Percentiles rank a stretch among this genome's conserved stretches.
Conservation (phyloP, 2,797 vertebrate genomes). For the Dromococcyx pavoninus region DNA sequence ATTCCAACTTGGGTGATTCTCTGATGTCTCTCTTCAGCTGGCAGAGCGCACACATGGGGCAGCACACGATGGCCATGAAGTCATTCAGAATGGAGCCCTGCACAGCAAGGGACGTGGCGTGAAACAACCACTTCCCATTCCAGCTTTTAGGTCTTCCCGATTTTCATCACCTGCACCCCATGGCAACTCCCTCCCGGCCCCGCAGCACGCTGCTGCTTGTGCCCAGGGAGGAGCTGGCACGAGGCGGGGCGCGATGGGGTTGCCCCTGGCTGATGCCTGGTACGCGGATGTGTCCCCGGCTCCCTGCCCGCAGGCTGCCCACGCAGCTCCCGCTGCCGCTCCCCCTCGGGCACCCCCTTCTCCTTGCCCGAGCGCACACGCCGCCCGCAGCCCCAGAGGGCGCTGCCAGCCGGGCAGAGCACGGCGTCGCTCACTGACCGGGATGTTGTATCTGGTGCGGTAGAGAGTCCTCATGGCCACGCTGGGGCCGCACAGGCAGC, state of each 20-base stretch:
- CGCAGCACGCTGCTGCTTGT: neutral
- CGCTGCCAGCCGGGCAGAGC: fast-evolving
- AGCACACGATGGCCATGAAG: neutral
- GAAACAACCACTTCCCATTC: neutral
- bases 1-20: too few relatives aligned
- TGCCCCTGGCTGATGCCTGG: neutral
- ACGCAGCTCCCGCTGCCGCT: neutral
- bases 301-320: neutral
- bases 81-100: slow-evolving; percentile 84
- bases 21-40: slow-evolving; percentile 87
- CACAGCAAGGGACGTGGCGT: neutral
- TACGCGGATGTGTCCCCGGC: neutral
- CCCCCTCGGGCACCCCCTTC: neutral
- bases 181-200: neutral
- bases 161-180: fast-evolving
- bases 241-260: fast-evolving
- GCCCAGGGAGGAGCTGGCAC: neutral
- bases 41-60: slow-evolving; percentile 72
- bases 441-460: slow-evolving; percentile 84
- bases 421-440: slow-evolving; percentile 47
- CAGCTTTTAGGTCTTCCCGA: neutral
- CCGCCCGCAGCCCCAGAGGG: fast-evolving
- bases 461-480: slow-evolving; percentile 83
- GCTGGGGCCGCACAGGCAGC: slow-evolving; percentile 77
- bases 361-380: neutral